Percentiles rank a stretch among this genome's conserved stretches.
Evolutionary conservation across 2,113 vertebrate genomes (phyloP).

Genomic region (Synodontis membranacea): DNA sequence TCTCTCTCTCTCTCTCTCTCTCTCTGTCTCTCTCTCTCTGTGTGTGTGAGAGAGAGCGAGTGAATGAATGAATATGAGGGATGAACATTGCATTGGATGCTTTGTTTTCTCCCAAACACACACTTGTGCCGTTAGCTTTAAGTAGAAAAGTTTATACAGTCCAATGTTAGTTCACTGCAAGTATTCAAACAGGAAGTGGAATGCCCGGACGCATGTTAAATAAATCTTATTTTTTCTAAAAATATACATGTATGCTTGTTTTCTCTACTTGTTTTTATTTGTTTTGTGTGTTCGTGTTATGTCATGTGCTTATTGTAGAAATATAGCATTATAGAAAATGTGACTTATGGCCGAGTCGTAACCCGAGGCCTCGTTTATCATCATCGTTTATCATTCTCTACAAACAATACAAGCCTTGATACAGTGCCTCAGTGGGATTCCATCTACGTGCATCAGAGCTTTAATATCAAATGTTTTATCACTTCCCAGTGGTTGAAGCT

Average conservation of each 20-base stretch:
- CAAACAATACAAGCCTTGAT: background rate
- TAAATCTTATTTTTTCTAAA: conserved; percentile 52
- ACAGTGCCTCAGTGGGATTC: background rate
- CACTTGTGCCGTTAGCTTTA: conserved; percentile 3
- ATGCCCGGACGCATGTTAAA: conserved; percentile 42
- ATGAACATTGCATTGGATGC: background rate
- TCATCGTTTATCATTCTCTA: background rate
- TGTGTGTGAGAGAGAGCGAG: conserved; percentile 19
- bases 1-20: no score
- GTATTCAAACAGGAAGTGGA: conserved; percentile 27
- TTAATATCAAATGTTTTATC: background rate
- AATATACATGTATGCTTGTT: conserved; percentile 27
- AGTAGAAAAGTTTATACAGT: background rate
- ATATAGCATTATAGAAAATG: no score
- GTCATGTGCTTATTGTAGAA: background rate
- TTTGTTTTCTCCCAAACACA: background rate
- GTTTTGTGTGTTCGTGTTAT: background rate
- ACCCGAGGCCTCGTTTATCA: background rate
- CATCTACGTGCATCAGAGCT: background rate
- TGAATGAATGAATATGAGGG: background rate
- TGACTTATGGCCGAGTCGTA: background rate
- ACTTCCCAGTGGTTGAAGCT: background rate
- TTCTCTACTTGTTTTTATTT: background rate
- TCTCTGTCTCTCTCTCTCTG: no score
- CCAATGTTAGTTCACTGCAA: conserved; percentile 5